Evolutionary conservation across 2,888 invertebrate genomes (phyloP), one percentile per base, ranked within the genome.

Genomic region (Neria commutata): DNA sequence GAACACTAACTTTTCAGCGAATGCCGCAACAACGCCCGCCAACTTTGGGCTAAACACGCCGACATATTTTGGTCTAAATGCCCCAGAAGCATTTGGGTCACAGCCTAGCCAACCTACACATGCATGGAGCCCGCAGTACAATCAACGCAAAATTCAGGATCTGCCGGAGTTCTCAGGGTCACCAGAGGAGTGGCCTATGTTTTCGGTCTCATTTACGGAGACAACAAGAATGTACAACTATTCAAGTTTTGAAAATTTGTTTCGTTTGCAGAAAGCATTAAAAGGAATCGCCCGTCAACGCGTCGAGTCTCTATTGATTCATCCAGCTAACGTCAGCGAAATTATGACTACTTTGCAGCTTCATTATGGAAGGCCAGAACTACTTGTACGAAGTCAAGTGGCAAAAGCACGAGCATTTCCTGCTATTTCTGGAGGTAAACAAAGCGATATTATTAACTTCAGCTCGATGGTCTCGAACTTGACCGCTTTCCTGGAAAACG

Each of bases 161-260:
- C 56, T 68, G 24, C 66, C 65, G 3, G 59, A 58, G 8, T 68
- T 68, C 49, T 46, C 54, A 21, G 63, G 68, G 2, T 47, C 34
- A 3, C 63, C 68, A 6, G 67, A 65, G 48, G 60, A 68, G 47
- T 68, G 66, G 67, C 66, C 68, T 3, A 62, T 67, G 59, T 68
- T 68, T n/a, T 46, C 52, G 1, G 63, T 60, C 1, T 40, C 60
- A 2, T 68, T 33, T 56, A 62, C 24, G 14, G 63, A 65, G 52
- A 64, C 63, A 2, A 61, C 62, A 16, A 23, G 3, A 4, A 56
- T 53, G 29, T 63, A 61, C 37, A 26, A 49, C 14, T 65, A 66
- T 56, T 29, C 62, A 3, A 57, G 63, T 25, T 42, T 60, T 4
- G 63, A 67, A 40, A 66, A 66, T 58, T 47, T 62, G 24, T 29